Base-by-base conservation (phyloP, 2,797 vertebrate species). In the Tokudaia tokunoshimensis region DNA sequence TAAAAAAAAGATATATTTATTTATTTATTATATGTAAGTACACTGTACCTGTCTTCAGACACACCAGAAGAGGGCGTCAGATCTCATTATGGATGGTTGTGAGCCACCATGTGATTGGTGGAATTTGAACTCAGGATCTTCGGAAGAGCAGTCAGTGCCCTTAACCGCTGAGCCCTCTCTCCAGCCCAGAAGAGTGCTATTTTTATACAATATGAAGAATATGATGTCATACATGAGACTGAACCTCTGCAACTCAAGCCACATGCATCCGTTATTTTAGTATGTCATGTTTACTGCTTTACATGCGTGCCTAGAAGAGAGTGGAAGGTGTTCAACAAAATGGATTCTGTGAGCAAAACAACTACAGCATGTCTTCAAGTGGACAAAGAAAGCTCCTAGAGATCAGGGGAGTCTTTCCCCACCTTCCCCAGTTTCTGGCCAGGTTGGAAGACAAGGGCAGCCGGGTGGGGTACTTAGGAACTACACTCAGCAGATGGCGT, bases 401-500 rank as follows among this genome's bases (percentile, higher is more conserved):
- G 63, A 47, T 59, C 20, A 26, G 44, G 59, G 92, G 72, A 72
- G 14, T 85, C 4, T 31, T 63, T 44, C 15, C n/a, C 41, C 26
- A 15, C 17, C 37, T 65, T 65, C n/a, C 41, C 29, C 74, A 61
- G 59, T 80, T 93, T 76, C 72, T 55, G 59, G 50, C 13, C 4
- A 29, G 22, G 7, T 8, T 81, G 65, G 81, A 91, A 37, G 50
- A 72, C 34, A n/a, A 44, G 65, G 44, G 14, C 57, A 29, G 11
- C 0, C 3, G 41, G 41, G n/a, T 3, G 9, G 63, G 50, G 5
- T 34, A 11, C 6, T 47, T 22, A 70, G 89, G 57, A 61, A 29
- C 0, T 11, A 31, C 29, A 26, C 65, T 20, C 0, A 0, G 81
- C 72, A 84, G 76, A 6, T 0, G 6, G 52, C 52, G 1, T 52